A percentile compares a stretch with the other conserved stretches of the same genome.
Evolutionary conservation across 2,113 vertebrate species (phyloP).

Genomic region (Oncorhynchus mykiss): DNA sequence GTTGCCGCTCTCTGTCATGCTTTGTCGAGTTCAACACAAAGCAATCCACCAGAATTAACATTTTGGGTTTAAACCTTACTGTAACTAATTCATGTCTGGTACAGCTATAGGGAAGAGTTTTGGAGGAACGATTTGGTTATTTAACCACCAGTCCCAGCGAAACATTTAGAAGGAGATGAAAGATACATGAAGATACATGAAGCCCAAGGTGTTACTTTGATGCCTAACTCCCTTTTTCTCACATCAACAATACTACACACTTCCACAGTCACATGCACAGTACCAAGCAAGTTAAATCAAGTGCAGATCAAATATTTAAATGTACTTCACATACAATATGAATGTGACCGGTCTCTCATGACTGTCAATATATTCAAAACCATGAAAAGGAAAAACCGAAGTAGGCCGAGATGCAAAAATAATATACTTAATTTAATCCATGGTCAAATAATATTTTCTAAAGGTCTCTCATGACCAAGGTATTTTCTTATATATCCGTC

Average conservation of each 20-base stretch:
- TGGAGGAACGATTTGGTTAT: not conserved
- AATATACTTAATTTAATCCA: too few relatives aligned
- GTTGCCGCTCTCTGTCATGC: not conserved
- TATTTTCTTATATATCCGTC: too few relatives aligned
- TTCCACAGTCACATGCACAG: not conserved
- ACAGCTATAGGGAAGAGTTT: slow-evolving; percentile 5
- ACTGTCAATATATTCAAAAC: too few relatives aligned
- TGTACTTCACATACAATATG: too few relatives aligned
- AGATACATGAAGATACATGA: slow-evolving; percentile 18
- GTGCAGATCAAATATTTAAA: too few relatives aligned
- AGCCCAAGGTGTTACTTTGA: slow-evolving; percentile 29
- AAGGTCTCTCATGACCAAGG: too few relatives aligned
- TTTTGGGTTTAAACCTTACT: slow-evolving; percentile 11
- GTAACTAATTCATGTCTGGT: slow-evolving; percentile 1
- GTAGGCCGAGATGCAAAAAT: too few relatives aligned
- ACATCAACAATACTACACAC: slow-evolving; percentile 3
- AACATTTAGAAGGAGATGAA: slow-evolving; percentile 23
- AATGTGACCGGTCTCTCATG: too few relatives aligned
- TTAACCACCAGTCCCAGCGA: slow-evolving; percentile 13
- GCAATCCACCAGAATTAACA: not conserved
- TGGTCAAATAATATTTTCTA: too few relatives aligned
- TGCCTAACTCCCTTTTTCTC: not conserved
- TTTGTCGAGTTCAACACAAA: not conserved
- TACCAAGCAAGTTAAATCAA: too few relatives aligned
- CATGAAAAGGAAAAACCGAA: too few relatives aligned